Evolutionary conservation across 1,140 invertebrate species (phyloP).

Genomic region (Bombus fervidus): DNA sequence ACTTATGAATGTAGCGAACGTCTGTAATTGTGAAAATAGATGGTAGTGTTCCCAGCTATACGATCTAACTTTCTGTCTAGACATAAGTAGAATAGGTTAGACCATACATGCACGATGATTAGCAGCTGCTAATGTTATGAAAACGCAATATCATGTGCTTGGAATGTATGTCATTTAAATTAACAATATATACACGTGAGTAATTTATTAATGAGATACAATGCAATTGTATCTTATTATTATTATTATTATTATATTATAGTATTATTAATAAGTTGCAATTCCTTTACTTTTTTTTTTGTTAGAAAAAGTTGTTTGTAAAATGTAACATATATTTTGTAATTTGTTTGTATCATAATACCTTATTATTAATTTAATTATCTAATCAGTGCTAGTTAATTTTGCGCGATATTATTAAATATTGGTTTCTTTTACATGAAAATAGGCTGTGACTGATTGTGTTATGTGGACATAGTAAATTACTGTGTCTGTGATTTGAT

Average conservation of each 20-base stretch:
- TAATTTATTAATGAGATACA: not conserved
- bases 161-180: not conserved
- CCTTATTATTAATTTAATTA: too few relatives aligned
- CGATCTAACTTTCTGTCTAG: too few relatives aligned
- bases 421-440: too few relatives aligned
- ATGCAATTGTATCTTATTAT: too few relatives aligned
- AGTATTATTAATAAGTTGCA: not conserved
- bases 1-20: not conserved
- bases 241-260: too few relatives aligned
- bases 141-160: too few relatives aligned
- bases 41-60: not conserved
- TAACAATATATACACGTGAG: not conserved
- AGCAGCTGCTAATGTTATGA: too few relatives aligned
- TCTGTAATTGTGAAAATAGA: not conserved
- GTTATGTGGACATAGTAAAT: too few relatives aligned
- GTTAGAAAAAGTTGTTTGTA: accelerated
- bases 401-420: too few relatives aligned
- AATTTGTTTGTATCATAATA: not conserved
- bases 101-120: not conserved
- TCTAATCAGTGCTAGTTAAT: too few relatives aligned
- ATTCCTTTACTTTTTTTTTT: not conserved
- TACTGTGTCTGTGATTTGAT: too few relatives aligned
- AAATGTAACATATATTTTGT: not conserved
- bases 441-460: too few relatives aligned
- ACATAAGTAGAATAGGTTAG: not conserved